A percentile compares a stretch with the other conserved stretches of the same genome.
phyloP scores from a whole-genome alignment of 2,888 invertebrate species.

The Chirona hameri region DNA sequence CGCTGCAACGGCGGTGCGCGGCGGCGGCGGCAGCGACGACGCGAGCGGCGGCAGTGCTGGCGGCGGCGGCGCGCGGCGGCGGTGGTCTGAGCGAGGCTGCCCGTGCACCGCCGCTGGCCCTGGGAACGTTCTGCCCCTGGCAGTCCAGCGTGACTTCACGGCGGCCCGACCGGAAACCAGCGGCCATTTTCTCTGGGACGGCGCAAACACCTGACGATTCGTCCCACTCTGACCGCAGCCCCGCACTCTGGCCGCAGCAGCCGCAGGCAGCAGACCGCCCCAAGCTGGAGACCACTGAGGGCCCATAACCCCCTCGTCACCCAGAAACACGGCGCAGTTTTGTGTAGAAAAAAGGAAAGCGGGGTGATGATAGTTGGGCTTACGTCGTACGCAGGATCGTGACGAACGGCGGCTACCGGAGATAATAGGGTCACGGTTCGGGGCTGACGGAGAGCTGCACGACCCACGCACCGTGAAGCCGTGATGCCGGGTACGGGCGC shows the following conservation, averaged over 20 bases:
- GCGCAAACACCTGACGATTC: background rate
- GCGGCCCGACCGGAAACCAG: background rate
- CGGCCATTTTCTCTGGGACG: constrained; percentile 3
- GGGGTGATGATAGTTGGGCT: background rate
- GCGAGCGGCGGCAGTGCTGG: background rate
- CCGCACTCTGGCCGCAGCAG: background rate
- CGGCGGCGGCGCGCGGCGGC: constrained; percentile 23
- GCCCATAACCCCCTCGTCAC: no score
- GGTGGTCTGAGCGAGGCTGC: background rate
- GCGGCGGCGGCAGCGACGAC: background rate
- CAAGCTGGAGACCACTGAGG: background rate
- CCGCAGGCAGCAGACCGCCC: background rate
- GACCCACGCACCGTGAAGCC: background rate
- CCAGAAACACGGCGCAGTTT: no score
- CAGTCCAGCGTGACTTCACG: background rate
- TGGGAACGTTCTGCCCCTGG: background rate
- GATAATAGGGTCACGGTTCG: background rate
- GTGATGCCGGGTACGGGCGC: background rate
- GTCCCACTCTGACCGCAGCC: background rate
- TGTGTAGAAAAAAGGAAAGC: background rate
- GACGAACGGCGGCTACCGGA: background rate
- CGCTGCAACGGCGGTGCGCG: background rate
- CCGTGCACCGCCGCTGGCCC: background rate
- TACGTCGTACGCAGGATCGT: no score
- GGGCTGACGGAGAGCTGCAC: no score